Evolutionary conservation across 2,113 vertebrate species (phyloP).

Genomic region (Leptobrachium leishanense): DNA sequence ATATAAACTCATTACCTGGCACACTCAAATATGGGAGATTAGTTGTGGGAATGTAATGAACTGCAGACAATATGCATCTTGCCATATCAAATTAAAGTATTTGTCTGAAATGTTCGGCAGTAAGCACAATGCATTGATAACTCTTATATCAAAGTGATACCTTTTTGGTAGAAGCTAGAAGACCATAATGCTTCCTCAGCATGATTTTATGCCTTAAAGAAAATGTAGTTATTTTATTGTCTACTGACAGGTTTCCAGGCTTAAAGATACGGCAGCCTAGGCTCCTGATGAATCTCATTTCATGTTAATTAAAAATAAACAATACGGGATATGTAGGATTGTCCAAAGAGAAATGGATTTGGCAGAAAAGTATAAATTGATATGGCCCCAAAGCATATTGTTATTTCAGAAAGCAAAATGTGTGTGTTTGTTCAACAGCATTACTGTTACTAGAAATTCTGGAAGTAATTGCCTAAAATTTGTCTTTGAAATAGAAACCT

Average conservation of each 20-base stretch:
- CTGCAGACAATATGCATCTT: background rate
- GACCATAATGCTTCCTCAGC: conserved; percentile 51
- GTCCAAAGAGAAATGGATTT: background rate
- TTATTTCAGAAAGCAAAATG: background rate
- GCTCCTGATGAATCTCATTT: background rate
- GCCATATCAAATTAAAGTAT: background rate
- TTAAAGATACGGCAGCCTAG: background rate
- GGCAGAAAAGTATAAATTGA: background rate
- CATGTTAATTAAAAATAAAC: background rate
- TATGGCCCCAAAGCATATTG: background rate
- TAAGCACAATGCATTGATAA: conserved; percentile 56
- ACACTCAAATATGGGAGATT: conserved; percentile 13
- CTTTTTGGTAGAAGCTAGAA: conserved; percentile 39
- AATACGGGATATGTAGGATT: background rate
- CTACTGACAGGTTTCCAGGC: conserved; percentile 9
- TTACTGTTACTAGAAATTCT: background rate
- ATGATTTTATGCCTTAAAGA: conserved; percentile 28
- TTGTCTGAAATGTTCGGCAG: conserved; percentile 41
- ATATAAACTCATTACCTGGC: conserved; percentile 25
- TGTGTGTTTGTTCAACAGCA: background rate
- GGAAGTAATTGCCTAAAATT: background rate
- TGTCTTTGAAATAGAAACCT: background rate
- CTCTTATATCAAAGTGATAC: conserved; percentile 48
- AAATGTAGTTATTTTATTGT: conserved; percentile 50
- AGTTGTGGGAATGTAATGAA: conserved; percentile 21